Conservation (phyloP, 1,140 invertebrate species). For the Drosophila elegans region DNA sequence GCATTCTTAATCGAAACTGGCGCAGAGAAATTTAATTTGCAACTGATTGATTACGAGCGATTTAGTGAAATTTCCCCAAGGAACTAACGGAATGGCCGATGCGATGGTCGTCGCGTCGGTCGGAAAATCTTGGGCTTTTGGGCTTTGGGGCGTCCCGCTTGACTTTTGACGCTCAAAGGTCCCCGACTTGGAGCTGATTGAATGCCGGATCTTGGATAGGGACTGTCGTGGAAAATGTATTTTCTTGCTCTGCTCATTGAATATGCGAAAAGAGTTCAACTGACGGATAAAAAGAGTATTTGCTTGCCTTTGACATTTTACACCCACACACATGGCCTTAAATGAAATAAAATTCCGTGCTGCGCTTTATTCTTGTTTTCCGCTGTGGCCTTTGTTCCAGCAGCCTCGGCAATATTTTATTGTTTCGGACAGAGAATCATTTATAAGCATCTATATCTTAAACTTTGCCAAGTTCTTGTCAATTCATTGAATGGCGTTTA, state of each 20-base stretch:
- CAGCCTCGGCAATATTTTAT: conserved; percentile 58
- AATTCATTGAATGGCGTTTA: conserved; percentile 62
- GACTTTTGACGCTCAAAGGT: conserved; percentile 54
- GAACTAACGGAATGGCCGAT: conserved; percentile 9
- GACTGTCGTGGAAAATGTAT: conserved; percentile 42
- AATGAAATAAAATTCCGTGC: conserved; percentile 62
- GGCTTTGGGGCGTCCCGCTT: conserved; percentile 54
- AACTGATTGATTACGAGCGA: conserved; percentile 78
- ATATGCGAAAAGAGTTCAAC: conserved; percentile 34
- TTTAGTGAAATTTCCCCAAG: conserved; percentile 71
- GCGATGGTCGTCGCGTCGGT: conserved; percentile 39
- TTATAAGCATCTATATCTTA: conserved; percentile 57
- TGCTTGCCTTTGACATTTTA: conserved; percentile 16
- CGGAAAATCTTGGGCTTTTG: conserved; percentile 21
- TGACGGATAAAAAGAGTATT: neutral
- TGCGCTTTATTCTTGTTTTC: conserved; percentile 29
- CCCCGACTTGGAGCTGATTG: conserved; percentile 54
- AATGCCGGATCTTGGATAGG: conserved; percentile 50
- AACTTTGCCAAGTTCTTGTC: conserved; percentile 78
- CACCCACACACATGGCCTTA: conserved; percentile 1
- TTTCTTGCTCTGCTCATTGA: conserved; percentile 70
- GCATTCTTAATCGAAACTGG: conserved; percentile 68
- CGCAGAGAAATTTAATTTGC: conserved; percentile 80
- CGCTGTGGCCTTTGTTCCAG: conserved; percentile 16
- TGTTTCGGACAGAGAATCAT: conserved; percentile 49